Evolutionary conservation across 2,888 invertebrate genomes (phyloP), one percentile per base, ranked within the genome.

Genomic region (Hydrotaea cyrtoneurina): DNA sequence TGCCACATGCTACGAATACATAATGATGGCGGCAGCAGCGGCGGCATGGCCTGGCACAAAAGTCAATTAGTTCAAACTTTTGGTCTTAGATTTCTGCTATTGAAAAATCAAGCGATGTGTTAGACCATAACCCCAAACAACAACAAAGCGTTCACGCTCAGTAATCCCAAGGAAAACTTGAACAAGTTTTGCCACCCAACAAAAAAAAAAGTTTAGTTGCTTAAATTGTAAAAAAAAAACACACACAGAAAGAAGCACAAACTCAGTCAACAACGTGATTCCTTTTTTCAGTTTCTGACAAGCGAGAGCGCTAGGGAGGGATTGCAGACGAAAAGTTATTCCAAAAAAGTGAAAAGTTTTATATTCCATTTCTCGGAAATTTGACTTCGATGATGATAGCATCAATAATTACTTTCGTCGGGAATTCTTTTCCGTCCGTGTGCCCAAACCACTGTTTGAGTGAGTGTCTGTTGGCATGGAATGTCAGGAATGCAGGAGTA

Each of bases 401-500:
- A 80, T 83, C 83, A 80, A 74, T 62, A 83, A 83, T 80, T 77
- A 79, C 79, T 71, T 77, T 77, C 21, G 59, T 26, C 21, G 62
- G 43, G 15, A 46, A 62, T 39, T 50, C n/a, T 50, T n/a, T 50
- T 50, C n/a, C 50, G 31, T 7, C 31, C 31, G 50, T 50, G 50
- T n/a, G 50, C 2, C 15, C 3, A 2, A n/a, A 1, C n/a, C n/a
- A 50, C 15, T 4, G 13, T n/a, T 3, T 50, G 50, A 50, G 13
- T 50, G 50, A n/a, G 7, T n/a, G 50, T 50, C 50, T 50, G 50
- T n/a, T 13, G n/a, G 50, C n/a, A 10, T n/a, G 50, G n/a, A 8
- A 50, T 7, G 50, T 2, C 50, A n/a, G n/a, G 7, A 50, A 1
- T 50, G 50, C n/a, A 50, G 50, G 50, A 50, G 50, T 13, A 4